A percentile compares a stretch with the other conserved stretches of the same genome.
These are phyloP conservation scores for Antedon mediterranea DNA, from an alignment of 53 echinoderm and acorn worm species.

Conservation along the genomic window DNA sequence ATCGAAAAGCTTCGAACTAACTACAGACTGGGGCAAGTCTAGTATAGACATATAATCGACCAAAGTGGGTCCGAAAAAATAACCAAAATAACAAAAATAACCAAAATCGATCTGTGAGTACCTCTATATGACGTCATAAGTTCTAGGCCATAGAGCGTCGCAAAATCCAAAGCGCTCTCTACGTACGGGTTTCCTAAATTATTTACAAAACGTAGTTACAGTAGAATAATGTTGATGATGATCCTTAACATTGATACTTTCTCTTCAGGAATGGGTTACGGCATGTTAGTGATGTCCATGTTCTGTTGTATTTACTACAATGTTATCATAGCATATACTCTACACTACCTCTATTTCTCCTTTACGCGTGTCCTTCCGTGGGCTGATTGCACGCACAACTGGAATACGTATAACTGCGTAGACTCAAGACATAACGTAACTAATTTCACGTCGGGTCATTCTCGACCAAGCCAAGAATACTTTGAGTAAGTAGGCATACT, in stretches of 20 bases:
- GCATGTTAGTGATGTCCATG: background rate
- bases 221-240: too few species aligned
- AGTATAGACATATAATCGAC: too few species aligned
- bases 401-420: background rate
- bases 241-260: background rate
- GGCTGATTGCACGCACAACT: background rate
- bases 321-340: background rate
- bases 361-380: background rate
- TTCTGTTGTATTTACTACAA: background rate
- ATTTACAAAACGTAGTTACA: too few species aligned
- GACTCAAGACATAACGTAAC: background rate
- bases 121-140: too few species aligned
- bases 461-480: slow-evolving; percentile 57
- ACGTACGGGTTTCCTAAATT: too few species aligned
- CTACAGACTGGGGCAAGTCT: too few species aligned
- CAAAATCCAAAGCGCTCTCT: too few species aligned
- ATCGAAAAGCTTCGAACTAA: too few species aligned
- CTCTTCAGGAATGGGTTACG: background rate
- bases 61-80: too few species aligned
- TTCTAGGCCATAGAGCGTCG: too few species aligned
- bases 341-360: background rate
- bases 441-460: background rate
- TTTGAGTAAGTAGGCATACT: slow-evolving; percentile 38
- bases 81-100: too few species aligned
- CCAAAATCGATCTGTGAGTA: too few species aligned